phyloP scores from a whole-genome alignment of 1,140 invertebrate genomes.

The Hypsibius dujardini region DNA sequence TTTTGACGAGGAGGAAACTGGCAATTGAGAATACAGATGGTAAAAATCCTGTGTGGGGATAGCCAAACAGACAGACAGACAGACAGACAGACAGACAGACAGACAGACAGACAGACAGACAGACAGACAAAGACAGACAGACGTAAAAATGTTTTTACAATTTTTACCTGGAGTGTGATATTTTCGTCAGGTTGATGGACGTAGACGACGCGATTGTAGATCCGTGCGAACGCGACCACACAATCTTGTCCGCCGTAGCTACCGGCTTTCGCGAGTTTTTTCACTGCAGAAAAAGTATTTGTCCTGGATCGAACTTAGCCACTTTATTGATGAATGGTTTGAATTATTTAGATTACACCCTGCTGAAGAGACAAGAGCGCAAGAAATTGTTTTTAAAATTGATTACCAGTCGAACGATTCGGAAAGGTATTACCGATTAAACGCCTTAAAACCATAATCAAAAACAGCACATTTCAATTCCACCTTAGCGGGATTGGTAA shows the following conservation, averaged over 20 bases:
- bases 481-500: not conserved
- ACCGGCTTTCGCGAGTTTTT: not conserved
- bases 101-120: not conserved
- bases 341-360: not conserved
- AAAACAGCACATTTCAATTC: not conserved
- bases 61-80: not conserved
- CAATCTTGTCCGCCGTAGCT: constrained; percentile 6
- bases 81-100: no score
- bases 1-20: not conserved
- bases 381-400: no score
- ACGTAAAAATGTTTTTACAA: not conserved
- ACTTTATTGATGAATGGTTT: not conserved
- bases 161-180: constrained; percentile 13
- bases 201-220: not conserved
- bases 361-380: not conserved
- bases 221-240: constrained; percentile 1
- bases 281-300: constrained; percentile 1
- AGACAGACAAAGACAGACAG: not conserved
- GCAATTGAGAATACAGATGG: not conserved
- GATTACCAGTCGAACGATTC: no score
- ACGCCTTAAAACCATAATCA: not conserved
- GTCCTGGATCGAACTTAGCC: no score
- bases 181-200: constrained; percentile 16
- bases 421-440: no score
- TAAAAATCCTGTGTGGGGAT: not conserved